Percentiles rank a stretch among this genome's conserved stretches.
phyloP scores from a whole-genome alignment of 2,888 invertebrate species.

The Abrostola triplasia region DNA sequence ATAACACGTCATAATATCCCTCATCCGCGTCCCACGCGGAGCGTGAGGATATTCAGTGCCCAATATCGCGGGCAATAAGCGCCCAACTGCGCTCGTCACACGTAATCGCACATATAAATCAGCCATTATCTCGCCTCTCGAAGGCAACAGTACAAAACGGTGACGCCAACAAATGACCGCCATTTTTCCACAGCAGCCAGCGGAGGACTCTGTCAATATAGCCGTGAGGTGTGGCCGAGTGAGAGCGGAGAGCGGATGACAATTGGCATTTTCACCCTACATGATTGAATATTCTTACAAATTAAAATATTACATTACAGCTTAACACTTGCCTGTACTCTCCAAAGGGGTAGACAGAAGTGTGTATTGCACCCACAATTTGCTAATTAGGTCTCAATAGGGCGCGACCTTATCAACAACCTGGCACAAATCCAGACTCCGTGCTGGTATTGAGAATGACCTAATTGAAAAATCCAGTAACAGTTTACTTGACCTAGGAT shows the following conservation, averaged over 20 bases:
- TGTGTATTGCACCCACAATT: no score
- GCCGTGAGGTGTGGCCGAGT: conserved; percentile 60
- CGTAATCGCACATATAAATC: conserved; percentile 85
- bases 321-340: no score
- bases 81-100: conserved; percentile 67
- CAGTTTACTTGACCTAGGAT: no score
- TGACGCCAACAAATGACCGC: conserved; percentile 86
- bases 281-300: not conserved
- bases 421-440: no score
- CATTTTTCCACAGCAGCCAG: conserved; percentile 85
- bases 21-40: conserved; percentile 15
- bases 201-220: conserved; percentile 88
- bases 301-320: not conserved
- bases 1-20: conserved; percentile 31
- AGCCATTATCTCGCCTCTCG: conserved; percentile 86
- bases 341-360: no score
- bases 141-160: conserved; percentile 86
- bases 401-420: no score
- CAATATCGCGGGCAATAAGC: conserved; percentile 59
- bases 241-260: conserved; percentile 27
- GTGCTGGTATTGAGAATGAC: no score
- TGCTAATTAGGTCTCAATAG: no score
- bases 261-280: conserved; percentile 4
- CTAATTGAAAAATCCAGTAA: no score
- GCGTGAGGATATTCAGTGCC: conserved; percentile 53